Base-by-base conservation (phyloP, 2,888 invertebrate species). In the Chrysolina haemoptera region DNA sequence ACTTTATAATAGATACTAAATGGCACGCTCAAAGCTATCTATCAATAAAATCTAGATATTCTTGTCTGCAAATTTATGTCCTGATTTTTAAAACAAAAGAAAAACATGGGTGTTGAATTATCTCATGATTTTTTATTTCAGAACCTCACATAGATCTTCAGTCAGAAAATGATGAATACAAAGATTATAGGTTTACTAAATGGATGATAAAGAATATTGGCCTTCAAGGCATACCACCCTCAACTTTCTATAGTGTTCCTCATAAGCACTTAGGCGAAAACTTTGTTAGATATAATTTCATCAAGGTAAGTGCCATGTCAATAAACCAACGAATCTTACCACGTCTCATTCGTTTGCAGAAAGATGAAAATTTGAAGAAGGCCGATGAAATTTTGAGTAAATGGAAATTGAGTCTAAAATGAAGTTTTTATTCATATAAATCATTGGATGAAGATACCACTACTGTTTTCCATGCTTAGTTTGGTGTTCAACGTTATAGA, bases 121-220 rank as follows among this genome's bases (percentile, higher is more conserved):
- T 35, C 35, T 35, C 8, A 6, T 6, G 6, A 35, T 35, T 35
- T 35, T 6, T 35, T 62, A 20, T 87, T 88, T 10, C 86, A 92
- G 94, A 89, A 48, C 88, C 90, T 18, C 93, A 94, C 86, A 91
- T 94, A 8, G 92, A 94, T 85, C 88, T 96, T 10, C 90, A 90
- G 1, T 86, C 91, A 0, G 96, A 96, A 86, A 88, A 85, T 0
- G 96, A 96, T 84, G 90, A 90, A 80, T 91, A 93, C 82, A 93
- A 92, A 76, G 99, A 99, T 89, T 98, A 96, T 87, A 92, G 92
- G 79, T 99, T 99, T 88, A 97, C 97, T 0, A 96, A 98, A 88
- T 99, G 98, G 95, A 94, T 99, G 91, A 95, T 95, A 0, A 96
- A 95, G 85, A 95, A 97, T 84, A 93, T 96, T 82, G 97, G 98